Evolutionary conservation across 2,113 vertebrate species (phyloP), one percentile per base, ranked within the genome.

Genomic region (Caranx ignobilis): DNA sequence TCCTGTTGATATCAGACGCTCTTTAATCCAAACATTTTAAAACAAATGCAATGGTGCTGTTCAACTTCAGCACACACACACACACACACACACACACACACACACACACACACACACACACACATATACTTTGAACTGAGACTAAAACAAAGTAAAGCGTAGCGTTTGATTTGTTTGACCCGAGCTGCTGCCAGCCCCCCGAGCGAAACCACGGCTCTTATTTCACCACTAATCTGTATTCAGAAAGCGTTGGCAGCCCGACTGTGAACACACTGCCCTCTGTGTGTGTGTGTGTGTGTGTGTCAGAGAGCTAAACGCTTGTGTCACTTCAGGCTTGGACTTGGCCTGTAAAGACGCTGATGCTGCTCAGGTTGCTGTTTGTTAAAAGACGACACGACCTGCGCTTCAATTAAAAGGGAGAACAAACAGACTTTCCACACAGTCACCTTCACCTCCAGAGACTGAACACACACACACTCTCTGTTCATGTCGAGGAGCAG

Each of bases 161-260:
- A 78, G 76, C 62, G n/a, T 84, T 87, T 89, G 66, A 85, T 83
- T 89, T 59, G 65, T 80, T 81, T 69, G 73, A 87, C 82, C 82
- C 11, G 12, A 66, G 79, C 57, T 64, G 55, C 72, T 69, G 75
- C 54, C 71, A 67, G 56, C 19, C 57, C 79, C 72, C 62, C 3
- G 11, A 85, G 69, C 13, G 3, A 87, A 83, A 83, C 77, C 77
- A 78, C 5, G 69, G 75, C 77, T 83, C 74, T 45, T 62, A 83
- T 83, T 85, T 78, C 80, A 71, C 57, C 48, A 2, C 88, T 89
- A 78, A 87, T 83, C 83, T 85, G 83, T 34, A 70, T 71, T 72
- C 77, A 86, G 80, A 79, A 55, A 69, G 50, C 34, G 54, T 15
- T 80, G 82, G 75, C 60, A 37, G 68, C 41, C 18, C 13, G 55